Base-by-base conservation (phyloP, 2,113 vertebrate genomes). In the Cebidichthys violaceus region DNA sequence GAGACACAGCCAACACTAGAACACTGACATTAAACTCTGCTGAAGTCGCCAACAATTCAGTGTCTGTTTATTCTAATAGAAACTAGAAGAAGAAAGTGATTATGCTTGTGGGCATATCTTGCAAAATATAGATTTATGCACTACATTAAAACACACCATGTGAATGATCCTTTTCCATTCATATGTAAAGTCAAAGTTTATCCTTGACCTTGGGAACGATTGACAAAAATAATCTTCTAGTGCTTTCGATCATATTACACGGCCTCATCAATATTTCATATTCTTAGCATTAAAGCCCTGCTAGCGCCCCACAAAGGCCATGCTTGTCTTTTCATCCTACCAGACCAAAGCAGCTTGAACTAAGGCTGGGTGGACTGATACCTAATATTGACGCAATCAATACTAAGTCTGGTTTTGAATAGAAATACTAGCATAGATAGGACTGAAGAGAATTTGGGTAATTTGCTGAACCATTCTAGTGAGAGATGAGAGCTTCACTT, bases 41-140 rank as follows among this genome's bases (percentile, higher is more conserved):
- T 60, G 15, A 37, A 3, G 29, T 20, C 13, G 20, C 14, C 37
- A n/a, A 50, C 29, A 24, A 17, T 10, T 33, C 22, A 52, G 3
- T 20, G 50, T 55, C 41, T 69, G 31, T 65, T 72, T 27, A 70
- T 70, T 79, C 6, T 15, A 61, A 50, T 29, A 35, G 3, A 9
- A 61, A 50, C 4, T 18, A 69, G 5, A 69, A 33, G 13, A 39
- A 14, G 17, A 55, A 67, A 24, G 37, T 18, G 43, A 68, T 5
- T 45, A 52, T 52, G 13, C 18, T 13, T 43, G 24, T 9, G 5
- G 57, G 18, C 8, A 39, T 20, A 27, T 62, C 17, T 52, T 29
- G 31, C 1, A 13, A 62, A 33, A 55, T 62, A 0, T 18, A 11
- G 1, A 9, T 37, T 2, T 7, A 27, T 62, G 9, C 18, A 14